phyloP scores from a whole-genome alignment of 2,888 invertebrate species.

The Plagodis pulveraria region DNA sequence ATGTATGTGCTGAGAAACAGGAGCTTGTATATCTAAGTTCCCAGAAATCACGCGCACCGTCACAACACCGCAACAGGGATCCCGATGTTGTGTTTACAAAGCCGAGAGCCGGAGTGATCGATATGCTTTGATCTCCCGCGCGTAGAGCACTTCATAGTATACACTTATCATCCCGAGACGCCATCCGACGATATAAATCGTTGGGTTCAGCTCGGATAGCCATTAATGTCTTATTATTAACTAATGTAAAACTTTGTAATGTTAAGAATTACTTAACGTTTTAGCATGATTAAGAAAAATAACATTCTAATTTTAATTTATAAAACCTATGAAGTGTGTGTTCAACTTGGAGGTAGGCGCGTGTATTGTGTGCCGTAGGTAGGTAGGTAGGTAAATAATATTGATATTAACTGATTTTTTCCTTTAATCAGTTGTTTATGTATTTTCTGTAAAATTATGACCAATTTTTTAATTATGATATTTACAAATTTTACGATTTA shows the following conservation, averaged over 20 bases:
- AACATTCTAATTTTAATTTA: too few relatives aligned
- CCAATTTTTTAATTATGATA: too few relatives aligned
- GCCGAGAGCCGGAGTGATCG: constrained; percentile 44
- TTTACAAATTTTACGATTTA: too few relatives aligned
- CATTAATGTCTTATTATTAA: constrained; percentile 17
- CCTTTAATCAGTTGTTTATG: too few relatives aligned
- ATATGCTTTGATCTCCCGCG: constrained; percentile 50
- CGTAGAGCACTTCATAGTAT: constrained; percentile 34
- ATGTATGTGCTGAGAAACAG: constrained; percentile 31
- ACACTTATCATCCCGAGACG: constrained; percentile 13
- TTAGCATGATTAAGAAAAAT: not conserved
- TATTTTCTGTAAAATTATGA: too few relatives aligned
- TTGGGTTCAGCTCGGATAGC: constrained; percentile 5
- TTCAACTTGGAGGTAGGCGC: too few relatives aligned
- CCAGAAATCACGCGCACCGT: constrained; percentile 36
- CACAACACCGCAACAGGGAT: constrained; percentile 29
- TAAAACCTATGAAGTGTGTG: too few relatives aligned
- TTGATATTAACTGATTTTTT: too few relatives aligned
- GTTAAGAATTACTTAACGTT: constrained; percentile 2
- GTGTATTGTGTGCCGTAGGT: too few relatives aligned
- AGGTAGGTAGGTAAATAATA: too few relatives aligned
- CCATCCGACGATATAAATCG: constrained; percentile 13
- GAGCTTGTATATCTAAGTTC: constrained; percentile 42
- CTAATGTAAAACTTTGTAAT: constrained; percentile 5
- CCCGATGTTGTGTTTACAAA: constrained; percentile 48